A percentile compares a stretch with the other conserved stretches of the same genome.
phyloP scores from a whole-genome alignment of 2,888 invertebrate species.

The Dicyrtoma fusca region DNA sequence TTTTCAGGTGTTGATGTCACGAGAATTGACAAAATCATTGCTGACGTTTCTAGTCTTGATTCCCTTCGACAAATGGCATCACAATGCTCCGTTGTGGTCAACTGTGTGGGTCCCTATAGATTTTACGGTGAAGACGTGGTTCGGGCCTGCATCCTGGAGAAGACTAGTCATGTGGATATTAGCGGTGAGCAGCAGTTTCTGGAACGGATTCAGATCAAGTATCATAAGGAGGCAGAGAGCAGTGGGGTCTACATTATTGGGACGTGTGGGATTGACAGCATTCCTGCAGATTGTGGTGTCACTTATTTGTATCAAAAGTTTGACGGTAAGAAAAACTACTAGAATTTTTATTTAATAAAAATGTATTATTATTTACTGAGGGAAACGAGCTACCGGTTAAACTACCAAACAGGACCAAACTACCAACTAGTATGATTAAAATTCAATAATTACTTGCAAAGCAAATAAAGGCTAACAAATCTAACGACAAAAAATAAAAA shows the following conservation, averaged over 20 bases:
- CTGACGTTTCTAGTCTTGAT: constrained; percentile 71
- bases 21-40: constrained; percentile 5
- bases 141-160: constrained; percentile 78
- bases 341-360: neutral
- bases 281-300: constrained; percentile 85
- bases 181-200: constrained; percentile 79
- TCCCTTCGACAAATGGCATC: constrained; percentile 79
- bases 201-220: constrained; percentile 80
- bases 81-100: constrained; percentile 77
- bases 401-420: too few relatives aligned
- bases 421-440: too few relatives aligned
- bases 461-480: too few relatives aligned
- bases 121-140: constrained; percentile 89
- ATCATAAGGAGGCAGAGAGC: constrained; percentile 72
- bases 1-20: constrained; percentile 18
- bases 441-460: too few relatives aligned
- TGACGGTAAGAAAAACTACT: constrained; percentile 63
- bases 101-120: constrained; percentile 88
- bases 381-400: too few relatives aligned
- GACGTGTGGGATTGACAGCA: constrained; percentile 91
- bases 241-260: constrained; percentile 82
- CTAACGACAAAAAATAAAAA: too few relatives aligned
- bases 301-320: constrained; percentile 77
- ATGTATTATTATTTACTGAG: too few relatives aligned
- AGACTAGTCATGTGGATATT: constrained; percentile 87